phyloP scores from a whole-genome alignment of 2,888 invertebrate genomes.

The Eupithecia subfuscata region DNA sequence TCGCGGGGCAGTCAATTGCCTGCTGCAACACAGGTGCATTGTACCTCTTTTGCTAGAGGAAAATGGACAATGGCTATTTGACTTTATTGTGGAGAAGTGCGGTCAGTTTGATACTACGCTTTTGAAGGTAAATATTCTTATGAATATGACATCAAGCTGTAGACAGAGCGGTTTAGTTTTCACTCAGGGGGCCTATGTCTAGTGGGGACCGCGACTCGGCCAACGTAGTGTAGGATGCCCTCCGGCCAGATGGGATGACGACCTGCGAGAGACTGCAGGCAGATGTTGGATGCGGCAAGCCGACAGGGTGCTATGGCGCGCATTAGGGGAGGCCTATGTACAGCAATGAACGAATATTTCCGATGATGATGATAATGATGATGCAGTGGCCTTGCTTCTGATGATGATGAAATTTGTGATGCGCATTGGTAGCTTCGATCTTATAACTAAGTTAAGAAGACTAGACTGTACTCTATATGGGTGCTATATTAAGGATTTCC shows the following conservation, averaged over 20 bases:
- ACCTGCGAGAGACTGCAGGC: neutral
- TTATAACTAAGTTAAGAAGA: neutral
- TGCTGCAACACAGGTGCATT: constrained; percentile 63
- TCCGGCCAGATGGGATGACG: too few species aligned
- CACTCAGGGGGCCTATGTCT: neutral
- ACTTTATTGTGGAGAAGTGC: constrained; percentile 81
- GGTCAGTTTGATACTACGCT: constrained; percentile 79
- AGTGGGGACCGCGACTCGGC: neutral
- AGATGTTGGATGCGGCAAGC: neutral
- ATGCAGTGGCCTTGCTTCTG: neutral
- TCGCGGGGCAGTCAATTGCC: constrained; percentile 66
- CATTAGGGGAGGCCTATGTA: neutral
- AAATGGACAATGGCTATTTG: constrained; percentile 78
- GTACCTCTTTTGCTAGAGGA: constrained; percentile 71
- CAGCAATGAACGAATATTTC: neutral
- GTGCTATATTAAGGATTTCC: neutral
- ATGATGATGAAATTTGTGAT: neutral
- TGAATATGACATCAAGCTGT: neutral
- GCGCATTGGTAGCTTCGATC: too few species aligned
- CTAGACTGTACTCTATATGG: neutral
- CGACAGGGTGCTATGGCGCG: neutral
- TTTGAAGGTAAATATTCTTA: constrained; percentile 75
- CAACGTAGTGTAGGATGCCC: neutral
- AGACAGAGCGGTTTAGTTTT: neutral
- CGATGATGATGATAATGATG: neutral